A percentile compares a stretch with the other conserved stretches of the same genome.
Conservation (phyloP, 2,113 vertebrate species). For the Mastomys natalensis region DNA sequence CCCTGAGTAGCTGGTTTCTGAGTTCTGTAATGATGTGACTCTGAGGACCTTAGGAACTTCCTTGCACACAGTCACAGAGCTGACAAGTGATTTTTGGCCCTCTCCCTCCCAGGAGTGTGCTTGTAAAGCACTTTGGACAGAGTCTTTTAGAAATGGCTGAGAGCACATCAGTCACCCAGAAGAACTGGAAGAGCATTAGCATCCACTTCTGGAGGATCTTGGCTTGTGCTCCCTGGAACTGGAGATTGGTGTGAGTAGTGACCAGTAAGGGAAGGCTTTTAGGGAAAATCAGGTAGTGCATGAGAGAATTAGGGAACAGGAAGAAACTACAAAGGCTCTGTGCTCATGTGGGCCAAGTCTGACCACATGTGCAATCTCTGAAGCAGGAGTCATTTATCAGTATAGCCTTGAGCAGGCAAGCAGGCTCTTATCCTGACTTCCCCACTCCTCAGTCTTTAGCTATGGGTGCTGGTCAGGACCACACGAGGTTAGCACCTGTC, state of each 20-base stretch:
- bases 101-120: not conserved
- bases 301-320: not conserved
- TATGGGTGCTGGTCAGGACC: not conserved
- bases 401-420: not conserved
- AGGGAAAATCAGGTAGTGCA: not conserved
- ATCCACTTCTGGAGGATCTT: not conserved
- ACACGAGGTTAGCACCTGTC: not conserved
- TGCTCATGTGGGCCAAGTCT: not conserved
- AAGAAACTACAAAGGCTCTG: not conserved
- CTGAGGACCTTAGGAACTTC: conserved; percentile 55
- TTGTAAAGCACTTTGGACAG: not conserved
- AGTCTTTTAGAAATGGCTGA: not conserved
- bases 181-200: not conserved
- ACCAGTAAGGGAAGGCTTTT: not conserved
- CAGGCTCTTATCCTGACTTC: not conserved
- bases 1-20: conserved; percentile 38
- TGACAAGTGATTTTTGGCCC: conserved; percentile 19
- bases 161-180: not conserved
- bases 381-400: not conserved
- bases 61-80: conserved; percentile 38
- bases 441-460: not conserved
- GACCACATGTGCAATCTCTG: not conserved
- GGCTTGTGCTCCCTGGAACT: not conserved
- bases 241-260: not conserved
- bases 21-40: conserved; percentile 52